These are phyloP conservation scores for Hyla sarda DNA, from an alignment of 2,113 vertebrate species.

Conservation along the genomic window DNA sequence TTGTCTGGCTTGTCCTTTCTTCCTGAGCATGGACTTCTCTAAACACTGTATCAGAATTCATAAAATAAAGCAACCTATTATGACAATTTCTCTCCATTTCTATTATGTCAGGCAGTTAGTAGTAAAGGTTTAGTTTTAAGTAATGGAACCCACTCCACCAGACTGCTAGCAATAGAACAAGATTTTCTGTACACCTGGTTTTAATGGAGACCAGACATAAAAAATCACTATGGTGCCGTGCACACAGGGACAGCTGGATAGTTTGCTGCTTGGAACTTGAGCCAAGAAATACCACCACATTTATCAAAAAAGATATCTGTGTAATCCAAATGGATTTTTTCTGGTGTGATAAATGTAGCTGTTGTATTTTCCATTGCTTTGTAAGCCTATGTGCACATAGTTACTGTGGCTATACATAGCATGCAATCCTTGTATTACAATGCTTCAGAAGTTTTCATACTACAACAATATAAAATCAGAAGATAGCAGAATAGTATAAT, in stretches of 20 bases:
- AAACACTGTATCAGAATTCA: too few relatives aligned
- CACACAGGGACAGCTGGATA: constrained; percentile 31
- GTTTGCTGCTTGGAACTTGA: constrained; percentile 37
- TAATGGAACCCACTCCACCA: neutral
- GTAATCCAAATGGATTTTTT: constrained; percentile 37
- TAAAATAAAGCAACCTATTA: too few relatives aligned
- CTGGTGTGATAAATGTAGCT: constrained; percentile 11
- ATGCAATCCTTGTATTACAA: neutral
- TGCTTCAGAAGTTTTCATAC: neutral
- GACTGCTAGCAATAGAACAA: neutral
- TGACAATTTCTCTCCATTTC: too few relatives aligned
- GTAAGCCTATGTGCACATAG: neutral
- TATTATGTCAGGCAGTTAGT: too few relatives aligned
- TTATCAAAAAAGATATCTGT: constrained; percentile 42
- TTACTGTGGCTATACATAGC: neutral
- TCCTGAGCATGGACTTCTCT: too few relatives aligned
- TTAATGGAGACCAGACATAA: neutral
- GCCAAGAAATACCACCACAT: constrained; percentile 28
- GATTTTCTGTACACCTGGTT: constrained; percentile 43
- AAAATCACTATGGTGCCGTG: too few relatives aligned
- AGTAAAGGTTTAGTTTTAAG: too few relatives aligned
- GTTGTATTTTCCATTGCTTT: neutral
- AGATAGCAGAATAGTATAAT: too few relatives aligned
- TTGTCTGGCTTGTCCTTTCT: too few relatives aligned
- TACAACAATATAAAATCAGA: too few relatives aligned